Percentiles rank a stretch among this genome's conserved stretches.
phyloP scores from a whole-genome alignment of 2,888 invertebrate species.

The Eutolmus rufibarbis region DNA sequence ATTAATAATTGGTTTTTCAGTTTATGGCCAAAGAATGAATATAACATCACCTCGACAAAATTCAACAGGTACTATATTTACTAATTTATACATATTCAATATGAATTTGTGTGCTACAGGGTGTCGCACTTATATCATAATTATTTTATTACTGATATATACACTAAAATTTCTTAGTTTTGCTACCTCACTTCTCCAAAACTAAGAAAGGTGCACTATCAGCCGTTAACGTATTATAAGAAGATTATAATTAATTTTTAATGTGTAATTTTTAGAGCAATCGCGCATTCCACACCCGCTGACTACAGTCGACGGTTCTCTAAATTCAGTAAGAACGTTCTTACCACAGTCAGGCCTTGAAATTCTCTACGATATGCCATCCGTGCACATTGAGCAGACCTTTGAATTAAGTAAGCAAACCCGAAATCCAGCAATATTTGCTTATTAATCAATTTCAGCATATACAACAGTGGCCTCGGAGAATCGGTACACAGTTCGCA shows the following conservation, averaged over 20 bases:
- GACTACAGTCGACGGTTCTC: constrained; percentile 54
- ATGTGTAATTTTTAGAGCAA: constrained; percentile 44
- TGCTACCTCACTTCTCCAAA: too few relatives aligned
- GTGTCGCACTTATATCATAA: too few relatives aligned
- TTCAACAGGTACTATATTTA: constrained; percentile 44
- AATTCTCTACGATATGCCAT: constrained; percentile 73
- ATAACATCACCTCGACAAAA: constrained; percentile 57
- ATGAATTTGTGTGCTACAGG: too few relatives aligned
- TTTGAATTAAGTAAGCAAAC: constrained; percentile 74
- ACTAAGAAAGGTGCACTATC: too few relatives aligned
- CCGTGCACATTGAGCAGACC: constrained; percentile 79
- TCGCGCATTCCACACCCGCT: constrained; percentile 55
- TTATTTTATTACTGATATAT: too few relatives aligned
- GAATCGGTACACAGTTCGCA: constrained; percentile 75
- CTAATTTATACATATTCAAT: not conserved
- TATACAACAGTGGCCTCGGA: constrained; percentile 68
- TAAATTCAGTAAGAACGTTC: constrained; percentile 53
- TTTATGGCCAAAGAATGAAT: constrained; percentile 55
- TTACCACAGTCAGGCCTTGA: constrained; percentile 73
- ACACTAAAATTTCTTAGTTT: too few relatives aligned
- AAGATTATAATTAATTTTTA: not conserved
- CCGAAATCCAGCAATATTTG: constrained; percentile 9
- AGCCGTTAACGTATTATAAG: not conserved
- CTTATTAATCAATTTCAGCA: constrained; percentile 50
- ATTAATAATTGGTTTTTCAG: constrained; percentile 49